A percentile compares a stretch with the other conserved stretches of the same genome.
These are phyloP conservation scores for Herminia tarsipennalis DNA, from an alignment of 2,888 invertebrate genomes.

Conservation along the genomic window DNA sequence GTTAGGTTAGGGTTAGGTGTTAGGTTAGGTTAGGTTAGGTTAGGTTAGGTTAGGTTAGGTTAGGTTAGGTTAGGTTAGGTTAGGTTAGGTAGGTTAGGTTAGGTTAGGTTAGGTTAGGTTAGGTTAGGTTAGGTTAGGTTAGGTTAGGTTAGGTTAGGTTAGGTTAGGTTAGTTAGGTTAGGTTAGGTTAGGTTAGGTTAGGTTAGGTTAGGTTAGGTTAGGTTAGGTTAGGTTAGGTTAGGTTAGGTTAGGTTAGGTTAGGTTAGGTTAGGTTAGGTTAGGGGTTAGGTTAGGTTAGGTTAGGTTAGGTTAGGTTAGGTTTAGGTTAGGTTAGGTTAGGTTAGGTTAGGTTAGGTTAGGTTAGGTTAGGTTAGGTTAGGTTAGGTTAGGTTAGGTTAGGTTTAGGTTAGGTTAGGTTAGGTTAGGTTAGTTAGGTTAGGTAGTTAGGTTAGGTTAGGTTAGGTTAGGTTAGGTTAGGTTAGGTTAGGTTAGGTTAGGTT, in stretches of 20 bases:
- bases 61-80: constrained; percentile 5
- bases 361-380: constrained; percentile 6
- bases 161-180: constrained; percentile 12
- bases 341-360: constrained; percentile 10
- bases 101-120: constrained; percentile 10
- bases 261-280: constrained; percentile 7
- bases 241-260: constrained; percentile 16
- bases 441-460: constrained; percentile 18
- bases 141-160: constrained; percentile 12
- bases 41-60: constrained; percentile 10
- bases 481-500: constrained; percentile 15
- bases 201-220: constrained; percentile 10
- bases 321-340: constrained; percentile 10
- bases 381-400: constrained; percentile 7
- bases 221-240: constrained; percentile 14
- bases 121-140: constrained; percentile 15
- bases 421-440: constrained; percentile 6
- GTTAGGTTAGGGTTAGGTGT: constrained; percentile 3
- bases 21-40: constrained; percentile 4
- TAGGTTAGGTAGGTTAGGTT: constrained; percentile 9
- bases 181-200: constrained; percentile 13
- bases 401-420: constrained; percentile 1
- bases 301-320: constrained; percentile 11
- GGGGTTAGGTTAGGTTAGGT: constrained; percentile 10
- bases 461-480: constrained; percentile 19